Percentiles rank a stretch among this genome's conserved stretches.
Evolutionary conservation across 2,888 invertebrate genomes (phyloP).

Genomic region (Epiblema foenella): DNA sequence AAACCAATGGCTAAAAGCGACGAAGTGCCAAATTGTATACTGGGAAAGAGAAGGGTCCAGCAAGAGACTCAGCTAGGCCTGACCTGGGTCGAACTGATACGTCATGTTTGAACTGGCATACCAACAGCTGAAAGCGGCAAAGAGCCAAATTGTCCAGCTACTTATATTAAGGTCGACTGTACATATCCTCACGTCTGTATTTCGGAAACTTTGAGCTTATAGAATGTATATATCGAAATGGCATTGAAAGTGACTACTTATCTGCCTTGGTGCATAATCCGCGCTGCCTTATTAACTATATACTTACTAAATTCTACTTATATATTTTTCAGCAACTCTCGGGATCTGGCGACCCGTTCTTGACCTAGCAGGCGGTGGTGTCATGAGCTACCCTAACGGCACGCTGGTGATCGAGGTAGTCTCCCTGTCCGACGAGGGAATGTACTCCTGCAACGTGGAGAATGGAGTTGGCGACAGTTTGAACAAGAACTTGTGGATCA

Average conservation of each 20-base stretch:
- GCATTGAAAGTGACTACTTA: neutral
- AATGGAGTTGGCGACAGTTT: conserved; percentile 78
- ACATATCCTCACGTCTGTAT: no score
- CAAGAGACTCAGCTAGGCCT: no score
- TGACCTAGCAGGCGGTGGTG: conserved; percentile 78
- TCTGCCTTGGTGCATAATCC: neutral
- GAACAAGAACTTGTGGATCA: conserved; percentile 79
- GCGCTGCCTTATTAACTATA: neutral
- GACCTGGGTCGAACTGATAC: no score
- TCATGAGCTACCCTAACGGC: conserved; percentile 78
- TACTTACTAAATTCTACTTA: neutral
- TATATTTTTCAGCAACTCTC: conserved; percentile 65
- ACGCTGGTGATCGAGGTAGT: conserved; percentile 80
- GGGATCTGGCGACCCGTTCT: conserved; percentile 81
- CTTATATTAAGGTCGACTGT: no score
- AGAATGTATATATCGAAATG: no score
- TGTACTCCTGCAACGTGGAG: conserved; percentile 80
- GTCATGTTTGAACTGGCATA: no score
- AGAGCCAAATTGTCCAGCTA: no score
- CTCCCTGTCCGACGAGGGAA: conserved; percentile 76
- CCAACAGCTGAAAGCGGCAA: no score
- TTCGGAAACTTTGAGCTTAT: no score
- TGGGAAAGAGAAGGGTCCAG: no score
- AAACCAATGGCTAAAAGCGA: no score
- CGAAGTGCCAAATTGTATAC: no score